Base-by-base conservation (phyloP, 2,888 invertebrate species). In the Lasioglossum villosulum region DNA sequence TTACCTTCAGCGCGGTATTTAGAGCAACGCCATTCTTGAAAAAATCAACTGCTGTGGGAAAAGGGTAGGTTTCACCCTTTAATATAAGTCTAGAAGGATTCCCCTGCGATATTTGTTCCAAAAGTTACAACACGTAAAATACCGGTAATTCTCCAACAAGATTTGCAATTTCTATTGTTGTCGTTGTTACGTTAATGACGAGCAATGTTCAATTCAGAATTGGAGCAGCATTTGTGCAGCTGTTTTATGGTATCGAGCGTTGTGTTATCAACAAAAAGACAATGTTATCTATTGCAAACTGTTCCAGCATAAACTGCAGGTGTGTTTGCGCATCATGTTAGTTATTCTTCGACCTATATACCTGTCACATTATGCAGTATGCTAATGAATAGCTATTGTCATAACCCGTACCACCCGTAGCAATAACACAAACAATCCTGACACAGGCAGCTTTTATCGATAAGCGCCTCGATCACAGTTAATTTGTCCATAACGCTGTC, bases 311-410 rank as follows among this genome's bases (percentile, higher is more conserved):
- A 66, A 66, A 66, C 66, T 66, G 66, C 70, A n/a, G 34, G 27
- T 30, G n/a, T 37, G 56, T 56, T 76, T 73, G 80, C 76, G 59
- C 37, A 48, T 76, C 73, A 34, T 70, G 79, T 80, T 80, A 59
- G 82, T 84, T 81, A 86, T 84, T 86, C 79, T 86, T 86, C 86
- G 78, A 80, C 84, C 83, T 84, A 82, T 79, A 84, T 87, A 82
- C 75, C 79, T 75, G 79, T 79, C 80, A 74, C 78, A 88, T 84
- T 89, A 78, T 78, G 85, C 87, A 80, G 82, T 88, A 90, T 90
- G 89, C 82, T 88, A 90, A 90, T 88, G 88, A 88, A 88, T 78
- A 83, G 83, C 83, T 80, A 86, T 86, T 86, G 84, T 84, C 84
- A 74, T 76, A 82, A 84, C 74, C 79, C 81, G 81, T 85, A 85